These are phyloP conservation scores for Lymantria monacha DNA, from an alignment of 2,888 invertebrate genomes.

Conservation along the genomic window DNA sequence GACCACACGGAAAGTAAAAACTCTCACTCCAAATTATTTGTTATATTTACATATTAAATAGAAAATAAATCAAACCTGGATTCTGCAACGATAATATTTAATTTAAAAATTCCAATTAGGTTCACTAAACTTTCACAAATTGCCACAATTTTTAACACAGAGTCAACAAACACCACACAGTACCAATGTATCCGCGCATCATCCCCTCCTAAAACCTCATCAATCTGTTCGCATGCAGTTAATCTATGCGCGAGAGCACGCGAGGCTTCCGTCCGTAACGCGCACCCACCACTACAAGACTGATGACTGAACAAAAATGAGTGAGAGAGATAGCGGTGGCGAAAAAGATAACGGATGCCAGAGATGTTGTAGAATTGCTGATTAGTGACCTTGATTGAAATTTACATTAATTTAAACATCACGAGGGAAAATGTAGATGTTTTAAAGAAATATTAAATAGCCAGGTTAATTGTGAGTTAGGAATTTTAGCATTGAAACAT, in stretches of 20 bases:
- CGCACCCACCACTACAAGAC: conserved; percentile 40
- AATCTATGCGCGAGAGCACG: conserved; percentile 58
- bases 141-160: conserved; percentile 24
- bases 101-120: not conserved
- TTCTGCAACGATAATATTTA: not conserved
- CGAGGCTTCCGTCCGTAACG: conserved; percentile 58
- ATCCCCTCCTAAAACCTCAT: conserved; percentile 30
- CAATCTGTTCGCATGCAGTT: conserved; percentile 39
- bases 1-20: too few species aligned
- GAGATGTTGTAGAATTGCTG: conserved; percentile 8
- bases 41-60: too few species aligned
- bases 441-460: too few species aligned
- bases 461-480: too few species aligned
- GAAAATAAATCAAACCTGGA: not conserved
- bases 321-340: conserved; percentile 26
- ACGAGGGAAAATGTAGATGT: not conserved
- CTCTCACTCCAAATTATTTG: too few species aligned
- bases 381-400: conserved; percentile 6
- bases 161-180: not conserved
- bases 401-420: not conserved
- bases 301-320: conserved; percentile 37
- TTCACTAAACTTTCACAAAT: conserved; percentile 16
- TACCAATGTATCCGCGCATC: not conserved
- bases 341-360: conserved; percentile 9
- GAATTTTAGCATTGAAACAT: too few species aligned